A percentile compares a stretch with the other conserved stretches of the same genome.
These are phyloP conservation scores for Euura lappo DNA, from an alignment of 1,140 invertebrate genomes.

Conservation along the genomic window DNA sequence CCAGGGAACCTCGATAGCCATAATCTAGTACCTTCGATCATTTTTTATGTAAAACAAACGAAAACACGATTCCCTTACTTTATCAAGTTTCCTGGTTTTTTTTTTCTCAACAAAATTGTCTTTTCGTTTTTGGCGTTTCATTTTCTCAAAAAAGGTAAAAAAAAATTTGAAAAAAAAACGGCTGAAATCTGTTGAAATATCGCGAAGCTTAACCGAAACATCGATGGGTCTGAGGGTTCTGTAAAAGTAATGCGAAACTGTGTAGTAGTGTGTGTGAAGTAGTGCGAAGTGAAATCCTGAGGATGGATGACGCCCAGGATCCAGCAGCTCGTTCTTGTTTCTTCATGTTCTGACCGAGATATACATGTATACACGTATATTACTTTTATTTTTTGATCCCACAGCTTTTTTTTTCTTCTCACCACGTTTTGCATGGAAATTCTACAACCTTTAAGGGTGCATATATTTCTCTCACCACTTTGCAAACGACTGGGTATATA, in stretches of 20 bases:
- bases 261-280: neutral
- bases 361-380: too few relatives aligned
- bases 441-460: slow-evolving; percentile 4
- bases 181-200: neutral
- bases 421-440: neutral
- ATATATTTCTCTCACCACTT: neutral
- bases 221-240: too few relatives aligned
- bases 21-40: too few relatives aligned
- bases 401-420: too few relatives aligned
- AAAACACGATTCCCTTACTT: too few relatives aligned
- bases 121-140: too few relatives aligned
- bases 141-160: too few relatives aligned
- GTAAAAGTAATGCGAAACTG: neutral
- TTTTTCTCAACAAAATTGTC: too few relatives aligned
- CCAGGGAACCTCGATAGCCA: too few relatives aligned
- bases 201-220: neutral
- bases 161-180: too few relatives aligned
- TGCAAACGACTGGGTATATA: neutral
- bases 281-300: neutral
- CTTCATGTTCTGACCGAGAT: neutral
- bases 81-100: too few relatives aligned
- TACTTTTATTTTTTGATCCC: neutral
- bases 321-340: neutral
- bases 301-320: neutral
- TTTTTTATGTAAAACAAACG: too few relatives aligned